Conservation (phyloP, 2,113 vertebrate species). For the Columbina picui region DNA sequence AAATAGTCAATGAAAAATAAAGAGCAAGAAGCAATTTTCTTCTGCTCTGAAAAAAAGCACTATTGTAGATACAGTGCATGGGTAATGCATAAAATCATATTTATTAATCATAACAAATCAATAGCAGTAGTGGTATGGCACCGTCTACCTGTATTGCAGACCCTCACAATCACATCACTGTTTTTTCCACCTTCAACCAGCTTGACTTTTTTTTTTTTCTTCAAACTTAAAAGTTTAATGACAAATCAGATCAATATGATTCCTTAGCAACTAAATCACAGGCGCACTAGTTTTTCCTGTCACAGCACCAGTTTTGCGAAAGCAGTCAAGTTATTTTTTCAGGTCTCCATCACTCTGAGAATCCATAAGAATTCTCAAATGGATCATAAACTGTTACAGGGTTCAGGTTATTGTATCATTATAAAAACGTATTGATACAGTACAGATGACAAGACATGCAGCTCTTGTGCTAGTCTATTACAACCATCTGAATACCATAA, state of each 20-base stretch:
- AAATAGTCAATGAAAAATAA: constrained; percentile 67
- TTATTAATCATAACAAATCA: constrained; percentile 66
- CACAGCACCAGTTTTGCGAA: constrained; percentile 74
- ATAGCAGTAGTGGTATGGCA: constrained; percentile 9
- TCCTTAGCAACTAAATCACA: constrained; percentile 78
- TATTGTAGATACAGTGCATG: constrained; percentile 5
- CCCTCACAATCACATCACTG: constrained; percentile 33
- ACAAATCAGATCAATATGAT: constrained; percentile 72
- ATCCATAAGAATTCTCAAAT: constrained; percentile 82
- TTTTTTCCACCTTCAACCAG: constrained; percentile 30
- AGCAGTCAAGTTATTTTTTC: constrained; percentile 77
- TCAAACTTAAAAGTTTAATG: constrained; percentile 79
- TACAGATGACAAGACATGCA: constrained; percentile 70
- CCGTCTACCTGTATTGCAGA: constrained; percentile 45
- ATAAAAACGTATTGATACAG: constrained; percentile 79
- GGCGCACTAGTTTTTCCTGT: constrained; percentile 68
- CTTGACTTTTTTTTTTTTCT: background rate
- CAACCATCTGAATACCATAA: constrained; percentile 32
- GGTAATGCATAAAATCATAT: constrained; percentile 53
- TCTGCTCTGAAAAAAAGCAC: constrained; percentile 43
- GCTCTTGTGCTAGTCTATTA: constrained; percentile 35
- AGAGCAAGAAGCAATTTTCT: constrained; percentile 57
- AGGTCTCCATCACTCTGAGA: constrained; percentile 74
- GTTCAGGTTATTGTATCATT: constrained; percentile 82
- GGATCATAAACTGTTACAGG: constrained; percentile 79